Percentiles rank a stretch among this genome's conserved stretches.
phyloP scores from a whole-genome alignment of 2,888 invertebrate genomes.

The Callimorpha dominula region DNA sequence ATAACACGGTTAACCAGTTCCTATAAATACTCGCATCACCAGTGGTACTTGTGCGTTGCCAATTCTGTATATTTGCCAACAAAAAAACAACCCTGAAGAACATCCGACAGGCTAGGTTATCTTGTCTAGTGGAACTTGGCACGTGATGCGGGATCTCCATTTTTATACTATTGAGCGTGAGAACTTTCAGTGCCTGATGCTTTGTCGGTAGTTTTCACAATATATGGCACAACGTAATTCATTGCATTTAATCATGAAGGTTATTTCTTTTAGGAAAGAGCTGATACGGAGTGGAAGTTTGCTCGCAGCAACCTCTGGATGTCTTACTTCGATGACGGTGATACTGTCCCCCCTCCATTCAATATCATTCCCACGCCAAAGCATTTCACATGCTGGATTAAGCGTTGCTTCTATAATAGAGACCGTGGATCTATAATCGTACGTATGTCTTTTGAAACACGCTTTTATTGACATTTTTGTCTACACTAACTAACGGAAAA shows the following conservation, averaged over 20 bases:
- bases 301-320: slow-evolving; percentile 98
- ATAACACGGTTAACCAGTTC: too few species aligned
- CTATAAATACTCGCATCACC: not conserved
- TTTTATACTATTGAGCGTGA: too few species aligned
- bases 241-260: not conserved
- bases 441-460: slow-evolving; percentile 38
- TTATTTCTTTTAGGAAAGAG: slow-evolving; percentile 90
- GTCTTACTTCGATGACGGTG: slow-evolving; percentile 97
- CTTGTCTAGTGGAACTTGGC: not conserved
- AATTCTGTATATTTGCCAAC: not conserved
- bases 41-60: not conserved
- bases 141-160: not conserved
- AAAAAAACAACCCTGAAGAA: not conserved
- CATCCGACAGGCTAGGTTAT: not conserved
- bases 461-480: not conserved
- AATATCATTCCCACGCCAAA: slow-evolving; percentile 97
- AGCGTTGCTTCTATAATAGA: slow-evolving; percentile 60
- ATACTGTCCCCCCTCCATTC: slow-evolving; percentile 97
- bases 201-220: too few species aligned
- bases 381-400: slow-evolving; percentile 84
- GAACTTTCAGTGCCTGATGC: too few species aligned
- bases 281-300: slow-evolving; percentile 99
- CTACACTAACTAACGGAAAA: not conserved
- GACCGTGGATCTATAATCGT: slow-evolving; percentile 80
- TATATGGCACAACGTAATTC: not conserved